These are phyloP conservation scores for Chaetodon trifascialis DNA, from an alignment of 2,113 vertebrate genomes.

Conservation along the genomic window DNA sequence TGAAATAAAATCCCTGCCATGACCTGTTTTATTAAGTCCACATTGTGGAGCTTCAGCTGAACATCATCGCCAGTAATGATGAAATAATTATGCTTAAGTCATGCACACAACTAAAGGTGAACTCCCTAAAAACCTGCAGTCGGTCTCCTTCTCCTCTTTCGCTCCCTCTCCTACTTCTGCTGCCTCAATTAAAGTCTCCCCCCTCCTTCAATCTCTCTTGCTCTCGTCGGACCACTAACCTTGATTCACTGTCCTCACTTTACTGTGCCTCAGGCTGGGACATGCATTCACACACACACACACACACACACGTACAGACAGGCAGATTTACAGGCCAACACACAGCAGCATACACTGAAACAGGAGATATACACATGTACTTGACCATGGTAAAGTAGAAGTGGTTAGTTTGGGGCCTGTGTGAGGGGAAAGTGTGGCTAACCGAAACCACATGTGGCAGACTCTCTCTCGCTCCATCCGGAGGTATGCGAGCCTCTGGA, in stretches of 20 bases:
- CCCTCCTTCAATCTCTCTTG: conserved; percentile 42
- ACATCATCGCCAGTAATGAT: background rate
- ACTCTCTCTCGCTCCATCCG: conserved; percentile 48
- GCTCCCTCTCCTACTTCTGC: conserved; percentile 27
- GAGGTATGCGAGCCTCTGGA: conserved; percentile 62
- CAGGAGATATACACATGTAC: conserved; percentile 57
- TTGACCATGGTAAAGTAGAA: conserved; percentile 64
- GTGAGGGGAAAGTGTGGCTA: conserved; percentile 73
- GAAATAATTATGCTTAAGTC: conserved; percentile 32
- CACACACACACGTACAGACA: conserved; percentile 22
- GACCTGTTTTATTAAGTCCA: conserved; percentile 46
- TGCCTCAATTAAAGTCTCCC: conserved; percentile 44
- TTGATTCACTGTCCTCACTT: conserved; percentile 69
- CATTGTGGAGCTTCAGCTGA: conserved; percentile 25
- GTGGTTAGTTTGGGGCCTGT: conserved; percentile 75
- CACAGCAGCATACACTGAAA: conserved; percentile 27
- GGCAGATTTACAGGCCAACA: conserved; percentile 60
- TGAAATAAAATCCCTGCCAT: conserved; percentile 39
- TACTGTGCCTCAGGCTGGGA: conserved; percentile 56
- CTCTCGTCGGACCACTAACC: conserved; percentile 76
- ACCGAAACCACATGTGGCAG: conserved; percentile 82
- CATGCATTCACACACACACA: conserved; percentile 33
- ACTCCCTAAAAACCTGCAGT: conserved; percentile 4
- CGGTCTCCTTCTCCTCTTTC: conserved; percentile 14
- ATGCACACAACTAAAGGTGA: background rate